These are phyloP conservation scores for Scotopteryx bipunctaria DNA, from an alignment of 2,888 invertebrate genomes.

Conservation along the genomic window DNA sequence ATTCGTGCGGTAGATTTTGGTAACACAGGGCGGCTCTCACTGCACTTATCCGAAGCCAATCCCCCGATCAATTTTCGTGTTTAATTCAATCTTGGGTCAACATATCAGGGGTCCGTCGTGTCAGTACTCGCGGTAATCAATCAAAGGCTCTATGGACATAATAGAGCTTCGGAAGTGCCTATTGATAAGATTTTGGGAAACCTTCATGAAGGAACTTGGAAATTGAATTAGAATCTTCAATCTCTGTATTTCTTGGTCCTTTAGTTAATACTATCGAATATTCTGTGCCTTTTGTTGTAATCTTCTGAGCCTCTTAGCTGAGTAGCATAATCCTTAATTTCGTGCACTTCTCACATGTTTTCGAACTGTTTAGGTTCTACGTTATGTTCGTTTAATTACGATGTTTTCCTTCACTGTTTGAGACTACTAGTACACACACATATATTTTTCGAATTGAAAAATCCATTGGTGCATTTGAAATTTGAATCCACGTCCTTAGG, in stretches of 20 bases:
- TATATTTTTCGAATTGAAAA: too few relatives aligned
- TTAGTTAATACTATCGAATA: not conserved
- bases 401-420: too few relatives aligned
- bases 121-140: conserved; percentile 56
- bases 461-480: too few relatives aligned
- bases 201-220: conserved; percentile 7
- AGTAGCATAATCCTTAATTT: too few relatives aligned
- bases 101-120: conserved; percentile 60
- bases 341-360: too few relatives aligned
- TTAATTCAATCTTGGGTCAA: conserved; percentile 54
- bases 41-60: conserved; percentile 32
- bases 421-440: too few relatives aligned
- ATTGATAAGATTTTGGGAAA: conserved; percentile 21
- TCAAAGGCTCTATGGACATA: conserved; percentile 43
- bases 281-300: not conserved
- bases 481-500: too few relatives aligned
- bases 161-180: conserved; percentile 23
- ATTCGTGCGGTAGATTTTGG: not conserved
- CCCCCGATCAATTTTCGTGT: conserved; percentile 41
- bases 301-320: too few relatives aligned
- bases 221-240: not conserved
- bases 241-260: not conserved
- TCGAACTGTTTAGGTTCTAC: too few relatives aligned
- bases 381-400: too few relatives aligned
- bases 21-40: conserved; percentile 24